Base-by-base conservation (phyloP, 2,113 vertebrate genomes). In the Dipodomys ordii region DNA sequence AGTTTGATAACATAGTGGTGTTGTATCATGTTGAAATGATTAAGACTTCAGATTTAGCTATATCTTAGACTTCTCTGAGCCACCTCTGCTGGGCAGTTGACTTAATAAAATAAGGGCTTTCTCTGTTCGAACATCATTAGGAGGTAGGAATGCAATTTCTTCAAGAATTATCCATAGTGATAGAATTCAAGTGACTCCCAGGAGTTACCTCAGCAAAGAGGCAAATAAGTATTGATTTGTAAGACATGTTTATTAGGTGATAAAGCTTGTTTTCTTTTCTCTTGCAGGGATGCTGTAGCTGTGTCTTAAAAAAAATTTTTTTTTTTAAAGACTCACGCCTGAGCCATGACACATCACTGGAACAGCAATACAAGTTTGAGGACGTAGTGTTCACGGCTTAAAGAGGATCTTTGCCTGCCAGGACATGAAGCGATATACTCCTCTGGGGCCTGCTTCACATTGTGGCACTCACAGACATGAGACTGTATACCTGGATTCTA, bases 151-250 rank as follows among this genome's bases (percentile, higher is more conserved):
- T 96, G 73, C 16, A 91, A 1, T 87, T 76, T 96, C 74, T 94
- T 94, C 23, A 65, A 91, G 93, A 95, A 84, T 94, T 97, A 92
- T 92, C 94, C 64, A 3, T 71, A 88, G 69, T 94, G 76, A 73
- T 91, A 79, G 73, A 73, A 84, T 91, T 95, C 88, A 92, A 88
- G 93, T 90, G 92, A 73, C 85, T 94, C 90, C 90, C 84, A 35
- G 83, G 96, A 95, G 90, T 89, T 96, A 82, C 80, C 97, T 92
- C 87, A 97, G 96, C 96, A 96, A 96, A 94, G 92, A 78, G 95
- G 57, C 78, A 97, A 97, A 91, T 96, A 94, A 94, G 83, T 97
- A 93, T 96, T 94, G 93, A 94, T 96, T 92, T 18, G 23, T 25
- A 85, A 92, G 95, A 83, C 83, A 49, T 84, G 81, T 94, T 96